Conservation (phyloP, 2,113 vertebrate genomes). For the Colinus virginianus region DNA sequence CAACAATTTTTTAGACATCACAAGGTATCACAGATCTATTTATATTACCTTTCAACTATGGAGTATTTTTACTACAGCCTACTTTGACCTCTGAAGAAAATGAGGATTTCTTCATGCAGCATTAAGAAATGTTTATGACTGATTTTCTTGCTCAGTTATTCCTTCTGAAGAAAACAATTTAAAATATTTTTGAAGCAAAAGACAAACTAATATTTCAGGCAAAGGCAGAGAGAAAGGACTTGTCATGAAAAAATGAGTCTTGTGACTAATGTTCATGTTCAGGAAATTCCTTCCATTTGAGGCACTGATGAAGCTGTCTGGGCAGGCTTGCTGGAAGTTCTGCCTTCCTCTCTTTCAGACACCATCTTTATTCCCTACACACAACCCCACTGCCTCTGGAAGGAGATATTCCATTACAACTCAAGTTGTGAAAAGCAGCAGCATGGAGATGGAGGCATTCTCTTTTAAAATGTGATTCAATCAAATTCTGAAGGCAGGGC, state of each 20-base stretch:
- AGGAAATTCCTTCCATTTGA: not conserved
- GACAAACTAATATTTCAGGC: not conserved
- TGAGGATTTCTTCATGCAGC: not conserved
- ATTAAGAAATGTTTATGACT: too few species aligned
- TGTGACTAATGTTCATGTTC: not conserved
- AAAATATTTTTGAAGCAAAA: not conserved
- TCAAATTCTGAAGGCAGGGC: not conserved
- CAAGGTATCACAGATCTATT: not conserved
- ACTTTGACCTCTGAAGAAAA: not conserved
- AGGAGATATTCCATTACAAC: not conserved
- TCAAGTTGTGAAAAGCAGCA: not conserved
- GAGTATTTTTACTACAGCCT: not conserved
- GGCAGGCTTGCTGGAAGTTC: not conserved
- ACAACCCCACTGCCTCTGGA: not conserved
- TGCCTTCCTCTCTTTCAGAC: not conserved
- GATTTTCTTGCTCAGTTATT: not conserved
- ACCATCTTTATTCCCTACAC: not conserved
- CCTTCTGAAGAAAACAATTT: not conserved
- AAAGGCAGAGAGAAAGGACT: not conserved
- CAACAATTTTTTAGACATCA: not conserved
- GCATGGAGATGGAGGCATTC: not conserved
- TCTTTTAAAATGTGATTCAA: not conserved
- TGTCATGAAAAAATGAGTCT: not conserved
- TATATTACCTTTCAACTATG: not conserved
- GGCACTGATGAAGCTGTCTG: not conserved